A percentile compares a stretch with the other conserved stretches of the same genome.
Evolutionary conservation across 2,797 vertebrate species (phyloP).

Genomic region (Poliocrania exsul): DNA sequence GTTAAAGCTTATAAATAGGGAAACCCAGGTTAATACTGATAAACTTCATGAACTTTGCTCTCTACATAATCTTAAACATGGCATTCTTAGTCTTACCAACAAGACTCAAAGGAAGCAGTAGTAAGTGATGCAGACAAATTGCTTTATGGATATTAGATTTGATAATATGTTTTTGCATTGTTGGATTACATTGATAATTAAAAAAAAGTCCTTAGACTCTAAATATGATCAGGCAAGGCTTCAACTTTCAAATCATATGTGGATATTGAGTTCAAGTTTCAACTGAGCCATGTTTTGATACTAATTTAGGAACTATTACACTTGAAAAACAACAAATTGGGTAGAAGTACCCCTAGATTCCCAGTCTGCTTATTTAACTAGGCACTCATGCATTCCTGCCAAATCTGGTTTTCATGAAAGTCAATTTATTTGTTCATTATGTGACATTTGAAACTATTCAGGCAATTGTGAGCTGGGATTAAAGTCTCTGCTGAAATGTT

Average conservation of each 20-base stretch:
- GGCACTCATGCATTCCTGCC: conserved; percentile 56
- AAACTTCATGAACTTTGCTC: neutral
- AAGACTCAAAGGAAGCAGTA: neutral
- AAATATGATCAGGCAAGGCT: neutral
- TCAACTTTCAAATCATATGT: neutral
- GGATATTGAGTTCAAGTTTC: conserved; percentile 56
- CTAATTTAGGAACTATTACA: conserved; percentile 65
- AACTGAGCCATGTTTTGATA: conserved; percentile 18
- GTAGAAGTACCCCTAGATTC: conserved; percentile 40
- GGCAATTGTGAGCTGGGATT: conserved; percentile 61
- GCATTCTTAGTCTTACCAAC: neutral
- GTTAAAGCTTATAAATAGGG: neutral
- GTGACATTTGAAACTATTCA: conserved; percentile 75
- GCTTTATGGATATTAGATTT: neutral
- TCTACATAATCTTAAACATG: neutral
- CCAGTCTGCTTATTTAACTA: conserved; percentile 67
- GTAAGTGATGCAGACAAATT: neutral
- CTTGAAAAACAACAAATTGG: conserved; percentile 57
- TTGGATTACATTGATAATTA: neutral
- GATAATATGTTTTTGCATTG: neutral
- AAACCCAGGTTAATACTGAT: neutral
- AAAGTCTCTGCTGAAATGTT: conserved; percentile 53
- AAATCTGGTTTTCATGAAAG: conserved; percentile 71
- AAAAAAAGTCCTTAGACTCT: neutral
- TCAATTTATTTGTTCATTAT: conserved; percentile 77